Evolutionary conservation across 2,113 vertebrate species (phyloP).

Genomic region (Ailurus styani): DNA sequence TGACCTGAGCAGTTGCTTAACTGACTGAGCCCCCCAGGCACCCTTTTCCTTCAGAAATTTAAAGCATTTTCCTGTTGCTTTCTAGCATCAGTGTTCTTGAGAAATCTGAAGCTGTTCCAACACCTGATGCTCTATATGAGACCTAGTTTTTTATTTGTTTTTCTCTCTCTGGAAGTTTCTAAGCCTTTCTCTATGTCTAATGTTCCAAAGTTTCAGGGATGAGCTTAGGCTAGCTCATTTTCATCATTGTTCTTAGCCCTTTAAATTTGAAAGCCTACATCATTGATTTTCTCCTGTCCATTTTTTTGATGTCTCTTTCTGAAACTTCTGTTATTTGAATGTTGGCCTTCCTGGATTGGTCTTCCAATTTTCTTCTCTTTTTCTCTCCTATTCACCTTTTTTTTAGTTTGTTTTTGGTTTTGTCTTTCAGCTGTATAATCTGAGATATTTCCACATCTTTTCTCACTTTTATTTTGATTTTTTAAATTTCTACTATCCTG

Average conservation of each 20-base stretch:
- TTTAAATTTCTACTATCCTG: not conserved
- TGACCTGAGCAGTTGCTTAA: not conserved
- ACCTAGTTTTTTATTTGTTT: not conserved
- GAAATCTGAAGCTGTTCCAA: not conserved
- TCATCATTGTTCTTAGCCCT: not conserved
- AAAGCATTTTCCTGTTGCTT: not conserved
- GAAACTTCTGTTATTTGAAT: not conserved
- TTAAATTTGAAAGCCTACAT: not conserved
- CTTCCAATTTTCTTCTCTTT: not conserved
- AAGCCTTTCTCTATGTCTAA: not conserved
- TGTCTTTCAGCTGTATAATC: not conserved
- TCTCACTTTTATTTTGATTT: not conserved
- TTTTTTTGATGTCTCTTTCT: not conserved
- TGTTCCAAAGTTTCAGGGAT: not conserved
- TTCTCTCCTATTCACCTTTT: not conserved
- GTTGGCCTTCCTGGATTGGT: not conserved
- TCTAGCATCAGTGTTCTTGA: not conserved
- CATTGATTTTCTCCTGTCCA: not conserved
- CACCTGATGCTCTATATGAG: not conserved
- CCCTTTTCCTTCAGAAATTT: not conserved
- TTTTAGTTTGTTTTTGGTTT: not conserved
- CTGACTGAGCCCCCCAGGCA: not conserved
- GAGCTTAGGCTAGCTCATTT: not conserved
- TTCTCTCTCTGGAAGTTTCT: not conserved
- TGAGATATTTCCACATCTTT: not conserved